phyloP scores from a whole-genome alignment of 2,888 invertebrate species.

The Platerodrilus igneus region DNA sequence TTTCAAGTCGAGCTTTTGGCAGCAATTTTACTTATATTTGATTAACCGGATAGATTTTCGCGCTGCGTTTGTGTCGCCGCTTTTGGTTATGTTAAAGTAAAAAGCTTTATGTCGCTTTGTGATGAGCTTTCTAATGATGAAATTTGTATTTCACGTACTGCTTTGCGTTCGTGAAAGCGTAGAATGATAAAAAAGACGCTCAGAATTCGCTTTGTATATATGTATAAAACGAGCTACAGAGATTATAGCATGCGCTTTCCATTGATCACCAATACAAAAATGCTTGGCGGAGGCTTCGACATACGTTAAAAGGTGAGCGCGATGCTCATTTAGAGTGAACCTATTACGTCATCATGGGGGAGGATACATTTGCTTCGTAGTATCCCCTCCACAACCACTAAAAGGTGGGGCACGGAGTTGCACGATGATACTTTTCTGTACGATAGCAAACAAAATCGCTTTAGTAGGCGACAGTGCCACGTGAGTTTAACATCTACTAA shows the following conservation, averaged over 20 bases:
- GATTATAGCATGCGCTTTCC: constrained; percentile 44
- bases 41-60: too few species aligned
- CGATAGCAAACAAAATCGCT: constrained; percentile 42
- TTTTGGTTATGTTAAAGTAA: too few species aligned
- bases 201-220: too few species aligned
- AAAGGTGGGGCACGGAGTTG: constrained; percentile 45
- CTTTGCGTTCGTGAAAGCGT: too few species aligned
- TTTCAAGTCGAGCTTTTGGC: too few species aligned
- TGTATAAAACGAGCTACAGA: constrained; percentile 39
- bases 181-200: too few species aligned
- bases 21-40: too few species aligned
- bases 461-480: constrained; percentile 47
- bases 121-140: too few species aligned
- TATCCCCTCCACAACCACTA: constrained; percentile 37
- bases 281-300: constrained; percentile 36
- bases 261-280: constrained; percentile 44
- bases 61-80: too few species aligned
- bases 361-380: constrained; percentile 38
- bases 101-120: too few species aligned
- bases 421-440: constrained; percentile 44
- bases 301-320: constrained; percentile 11
- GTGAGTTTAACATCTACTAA: constrained; percentile 45
- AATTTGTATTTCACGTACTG: too few species aligned
- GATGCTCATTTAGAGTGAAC: constrained; percentile 8
- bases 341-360: constrained; percentile 29